Percentiles rank a stretch among this genome's conserved stretches.
These are phyloP conservation scores for Dysmachus trigonus DNA, from an alignment of 2,888 invertebrate species.

Conservation along the genomic window DNA sequence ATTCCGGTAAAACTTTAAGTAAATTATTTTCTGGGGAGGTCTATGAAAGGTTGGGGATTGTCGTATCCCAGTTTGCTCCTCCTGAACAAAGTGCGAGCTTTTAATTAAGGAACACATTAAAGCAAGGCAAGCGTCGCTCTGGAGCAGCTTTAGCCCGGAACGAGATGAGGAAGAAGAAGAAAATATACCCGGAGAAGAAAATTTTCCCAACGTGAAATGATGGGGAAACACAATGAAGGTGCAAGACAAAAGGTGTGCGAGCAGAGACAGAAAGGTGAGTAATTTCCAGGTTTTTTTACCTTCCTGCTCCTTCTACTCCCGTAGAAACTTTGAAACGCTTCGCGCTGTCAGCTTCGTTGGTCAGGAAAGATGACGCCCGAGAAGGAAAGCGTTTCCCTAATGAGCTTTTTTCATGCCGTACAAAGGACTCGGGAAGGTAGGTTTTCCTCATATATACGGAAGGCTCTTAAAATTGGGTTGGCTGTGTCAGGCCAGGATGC, in stretches of 20 bases:
- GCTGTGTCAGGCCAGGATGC: not conserved
- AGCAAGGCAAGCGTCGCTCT: not conserved
- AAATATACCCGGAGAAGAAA: not conserved
- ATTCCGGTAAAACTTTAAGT: slow-evolving; percentile 22
- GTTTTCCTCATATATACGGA: not conserved
- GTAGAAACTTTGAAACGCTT: not conserved
- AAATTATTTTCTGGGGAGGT: slow-evolving; percentile 1
- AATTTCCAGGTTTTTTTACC: slow-evolving; percentile 15
- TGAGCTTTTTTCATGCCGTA: slow-evolving; percentile 14
- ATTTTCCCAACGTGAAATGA: not conserved
- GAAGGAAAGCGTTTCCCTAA: slow-evolving; percentile 32
- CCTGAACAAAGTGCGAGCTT: slow-evolving; percentile 19
- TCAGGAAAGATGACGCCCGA: not conserved
- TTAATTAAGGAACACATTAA: slow-evolving; percentile 35
- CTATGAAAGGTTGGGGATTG: not conserved
- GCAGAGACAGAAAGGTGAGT: slow-evolving; percentile 21
- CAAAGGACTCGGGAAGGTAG: not conserved
- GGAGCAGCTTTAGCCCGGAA: not conserved
- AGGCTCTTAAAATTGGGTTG: not conserved
- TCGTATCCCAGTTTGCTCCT: not conserved
- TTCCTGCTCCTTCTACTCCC: too few relatives aligned
- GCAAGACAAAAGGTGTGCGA: slow-evolving; percentile 4
- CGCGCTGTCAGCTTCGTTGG: not conserved
- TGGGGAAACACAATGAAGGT: not conserved
- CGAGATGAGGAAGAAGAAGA: not conserved